Conservation (phyloP, 2,888 invertebrate species). For the Escarpia spicata region DNA sequence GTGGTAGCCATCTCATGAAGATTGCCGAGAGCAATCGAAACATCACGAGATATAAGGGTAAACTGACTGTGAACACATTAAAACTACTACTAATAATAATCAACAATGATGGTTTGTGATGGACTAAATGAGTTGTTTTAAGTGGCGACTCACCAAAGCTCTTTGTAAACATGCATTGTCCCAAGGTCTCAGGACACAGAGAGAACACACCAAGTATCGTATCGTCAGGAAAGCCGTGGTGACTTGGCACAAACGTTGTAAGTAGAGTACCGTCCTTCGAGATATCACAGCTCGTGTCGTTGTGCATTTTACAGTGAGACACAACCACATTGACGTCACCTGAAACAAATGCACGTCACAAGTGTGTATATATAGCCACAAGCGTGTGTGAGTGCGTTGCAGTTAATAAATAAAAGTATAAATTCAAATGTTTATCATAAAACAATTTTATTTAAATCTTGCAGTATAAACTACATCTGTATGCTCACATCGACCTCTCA, state of each 20-base stretch:
- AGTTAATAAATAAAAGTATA: neutral
- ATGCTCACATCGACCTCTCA: too few species aligned
- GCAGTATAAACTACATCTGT: too few species aligned
- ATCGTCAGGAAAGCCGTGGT: slow-evolving; percentile 74
- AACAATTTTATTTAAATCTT: too few species aligned
- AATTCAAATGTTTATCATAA: too few species aligned
- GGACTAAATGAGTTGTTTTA: too few species aligned
- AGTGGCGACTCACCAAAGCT: slow-evolving; percentile 58
- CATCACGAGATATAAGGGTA: too few species aligned
- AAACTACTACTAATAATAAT: too few species aligned
- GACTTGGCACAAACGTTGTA: slow-evolving; percentile 78
- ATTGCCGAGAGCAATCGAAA: too few species aligned
- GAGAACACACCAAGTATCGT: slow-evolving; percentile 86
- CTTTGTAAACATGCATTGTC: slow-evolving; percentile 81
- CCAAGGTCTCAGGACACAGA: slow-evolving; percentile 78
- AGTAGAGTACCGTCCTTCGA: slow-evolving; percentile 81
- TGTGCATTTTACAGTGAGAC: slow-evolving; percentile 83
- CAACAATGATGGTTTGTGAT: too few species aligned
- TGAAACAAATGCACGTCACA: slow-evolving; percentile 38
- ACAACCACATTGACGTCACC: slow-evolving; percentile 78
- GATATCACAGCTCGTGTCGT: slow-evolving; percentile 86
- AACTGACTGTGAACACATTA: too few species aligned
- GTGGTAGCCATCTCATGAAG: too few species aligned
- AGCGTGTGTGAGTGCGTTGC: neutral
- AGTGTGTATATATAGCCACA: neutral